phyloP scores from a whole-genome alignment of 2,113 vertebrate genomes.

The Gobius niger region DNA sequence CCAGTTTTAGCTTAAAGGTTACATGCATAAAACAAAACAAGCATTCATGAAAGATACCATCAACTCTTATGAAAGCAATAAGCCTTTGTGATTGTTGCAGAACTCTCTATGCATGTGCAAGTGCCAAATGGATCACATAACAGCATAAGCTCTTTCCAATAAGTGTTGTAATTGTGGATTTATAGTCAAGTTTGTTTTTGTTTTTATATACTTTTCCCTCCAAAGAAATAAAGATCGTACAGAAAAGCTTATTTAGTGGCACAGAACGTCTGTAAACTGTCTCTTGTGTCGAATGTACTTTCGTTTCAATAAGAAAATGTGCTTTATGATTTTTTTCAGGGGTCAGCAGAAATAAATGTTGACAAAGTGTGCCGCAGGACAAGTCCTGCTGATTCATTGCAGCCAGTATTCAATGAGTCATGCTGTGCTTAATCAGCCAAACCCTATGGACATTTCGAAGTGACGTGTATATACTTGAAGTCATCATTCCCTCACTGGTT shows the following conservation, averaged over 20 bases:
- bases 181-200: background rate
- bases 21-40: background rate
- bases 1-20: background rate
- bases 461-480: background rate
- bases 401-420: conserved; percentile 24
- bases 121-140: background rate
- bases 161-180: background rate
- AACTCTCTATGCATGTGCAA: background rate
- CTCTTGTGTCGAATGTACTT: background rate
- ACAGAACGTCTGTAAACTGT: background rate
- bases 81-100: background rate
- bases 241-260: background rate
- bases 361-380: background rate
- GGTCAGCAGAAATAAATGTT: conserved; percentile 7
- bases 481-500: background rate
- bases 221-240: background rate
- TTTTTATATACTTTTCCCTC: background rate
- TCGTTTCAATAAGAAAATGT: background rate
- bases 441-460: background rate
- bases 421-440: conserved; percentile 19
- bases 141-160: background rate
- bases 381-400: conserved; percentile 46
- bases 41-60: background rate
- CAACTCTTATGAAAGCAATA: background rate
- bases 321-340: background rate